Evolutionary conservation across 2,113 vertebrate genomes (phyloP).

Genomic region (Chloropsis cyanopogon): DNA sequence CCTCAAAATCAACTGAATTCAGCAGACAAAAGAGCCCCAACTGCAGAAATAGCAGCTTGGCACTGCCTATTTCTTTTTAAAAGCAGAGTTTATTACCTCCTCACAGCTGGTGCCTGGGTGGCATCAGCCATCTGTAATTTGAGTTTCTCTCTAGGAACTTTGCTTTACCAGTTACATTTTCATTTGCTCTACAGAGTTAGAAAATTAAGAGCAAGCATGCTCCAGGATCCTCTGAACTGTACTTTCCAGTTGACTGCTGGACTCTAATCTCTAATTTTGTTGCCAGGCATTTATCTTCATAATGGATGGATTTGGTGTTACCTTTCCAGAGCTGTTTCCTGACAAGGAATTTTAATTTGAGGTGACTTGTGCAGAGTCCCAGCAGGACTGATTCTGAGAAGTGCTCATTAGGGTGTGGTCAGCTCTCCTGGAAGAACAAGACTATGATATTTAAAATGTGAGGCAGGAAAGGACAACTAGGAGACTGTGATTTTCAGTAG

Average conservation of each 20-base stretch:
- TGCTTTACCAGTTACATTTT: neutral
- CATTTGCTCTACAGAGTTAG: neutral
- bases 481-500: neutral
- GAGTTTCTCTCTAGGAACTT: constrained; percentile 32
- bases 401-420: neutral
- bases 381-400: neutral
- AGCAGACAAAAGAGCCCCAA: neutral
- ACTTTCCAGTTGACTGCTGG: neutral
- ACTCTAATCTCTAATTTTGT: neutral
- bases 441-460: neutral
- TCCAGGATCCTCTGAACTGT: neutral
- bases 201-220: neutral
- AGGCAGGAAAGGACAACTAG: neutral
- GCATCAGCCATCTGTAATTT: neutral
- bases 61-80: neutral
- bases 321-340: neutral
- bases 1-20: neutral
- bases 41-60: neutral
- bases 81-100: neutral
- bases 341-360: neutral
- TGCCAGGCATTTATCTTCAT: neutral
- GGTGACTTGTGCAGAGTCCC: neutral
- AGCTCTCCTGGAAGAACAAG: neutral
- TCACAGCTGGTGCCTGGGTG: constrained; percentile 20
- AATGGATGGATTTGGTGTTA: neutral